Conservation (phyloP, 2,888 invertebrate species). For the Aphodius granarius region DNA sequence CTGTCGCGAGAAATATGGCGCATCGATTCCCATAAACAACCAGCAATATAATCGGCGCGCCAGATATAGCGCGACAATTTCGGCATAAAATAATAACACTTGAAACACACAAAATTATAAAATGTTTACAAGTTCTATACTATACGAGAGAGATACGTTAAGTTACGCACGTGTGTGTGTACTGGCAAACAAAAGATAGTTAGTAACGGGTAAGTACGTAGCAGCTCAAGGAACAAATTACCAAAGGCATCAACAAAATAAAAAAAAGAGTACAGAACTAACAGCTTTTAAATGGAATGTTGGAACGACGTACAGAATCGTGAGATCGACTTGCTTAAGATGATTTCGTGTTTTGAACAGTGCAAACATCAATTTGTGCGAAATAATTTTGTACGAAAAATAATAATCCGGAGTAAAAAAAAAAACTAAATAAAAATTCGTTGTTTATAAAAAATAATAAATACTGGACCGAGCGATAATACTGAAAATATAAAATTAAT, state of each 20-base stretch:
- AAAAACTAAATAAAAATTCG: not conserved
- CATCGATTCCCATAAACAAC: not conserved
- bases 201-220: conserved; percentile 5
- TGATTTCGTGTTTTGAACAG: not conserved
- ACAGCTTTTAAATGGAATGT: conserved; percentile 20
- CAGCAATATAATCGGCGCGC: not conserved
- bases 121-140: conserved; percentile 24
- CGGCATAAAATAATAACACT: conserved; percentile 18
- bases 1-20: not conserved
- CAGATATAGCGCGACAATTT: not conserved
- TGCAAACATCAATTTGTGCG: not conserved
- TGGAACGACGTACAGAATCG: not conserved
- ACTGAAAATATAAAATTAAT: conserved; percentile 11
- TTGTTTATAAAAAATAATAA: conserved; percentile 9
- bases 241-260: conserved; percentile 3
- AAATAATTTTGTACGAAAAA: not conserved
- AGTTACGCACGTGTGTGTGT: conserved; percentile 20
- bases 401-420: not conserved
- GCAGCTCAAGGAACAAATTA: conserved; percentile 6
- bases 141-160: conserved; percentile 22
- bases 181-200: conserved; percentile 20
- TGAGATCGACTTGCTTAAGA: not conserved
- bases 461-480: conserved; percentile 17
- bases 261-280: not conserved
- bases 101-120: conserved; percentile 20